These are phyloP conservation scores for Magallana gigas DNA, from an alignment of 1,140 invertebrate species.

Conservation along the genomic window DNA sequence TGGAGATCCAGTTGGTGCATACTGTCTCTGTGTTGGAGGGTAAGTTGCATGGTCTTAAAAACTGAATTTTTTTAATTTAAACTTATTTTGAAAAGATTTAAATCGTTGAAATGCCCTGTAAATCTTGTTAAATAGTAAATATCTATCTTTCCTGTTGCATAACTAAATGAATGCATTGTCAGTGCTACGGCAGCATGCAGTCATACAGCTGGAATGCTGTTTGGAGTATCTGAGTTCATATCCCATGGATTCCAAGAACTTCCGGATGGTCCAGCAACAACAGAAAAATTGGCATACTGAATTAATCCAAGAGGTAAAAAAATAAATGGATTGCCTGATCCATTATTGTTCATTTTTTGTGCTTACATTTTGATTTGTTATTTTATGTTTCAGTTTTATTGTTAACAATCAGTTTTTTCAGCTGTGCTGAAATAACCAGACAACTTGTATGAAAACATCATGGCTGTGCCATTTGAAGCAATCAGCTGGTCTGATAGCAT, in stretches of 20 bases:
- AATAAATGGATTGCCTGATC: background rate
- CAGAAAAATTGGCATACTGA: background rate
- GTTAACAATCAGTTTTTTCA: background rate
- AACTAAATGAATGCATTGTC: background rate
- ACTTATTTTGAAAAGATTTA: background rate
- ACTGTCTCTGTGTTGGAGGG: background rate
- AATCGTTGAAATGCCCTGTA: background rate
- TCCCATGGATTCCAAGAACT: background rate
- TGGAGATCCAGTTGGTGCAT: background rate
- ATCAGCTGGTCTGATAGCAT: background rate
- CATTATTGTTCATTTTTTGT: background rate
- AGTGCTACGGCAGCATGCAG: background rate
- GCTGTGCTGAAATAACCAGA: slow-evolving; percentile 4
- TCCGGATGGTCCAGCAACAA: background rate
- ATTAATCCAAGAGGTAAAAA: background rate
- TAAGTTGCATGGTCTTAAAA: background rate
- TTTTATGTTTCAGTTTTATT: background rate
- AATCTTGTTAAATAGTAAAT: too few relatives aligned
- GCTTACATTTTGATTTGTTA: background rate
- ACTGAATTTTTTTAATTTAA: background rate
- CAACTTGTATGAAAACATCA: background rate
- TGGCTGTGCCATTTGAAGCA: background rate
- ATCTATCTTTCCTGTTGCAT: too few relatives aligned
- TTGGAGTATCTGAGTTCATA: background rate
- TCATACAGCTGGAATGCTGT: background rate